Base-by-base conservation (phyloP, 2,113 vertebrate species). In the Gambusia holbrooki region DNA sequence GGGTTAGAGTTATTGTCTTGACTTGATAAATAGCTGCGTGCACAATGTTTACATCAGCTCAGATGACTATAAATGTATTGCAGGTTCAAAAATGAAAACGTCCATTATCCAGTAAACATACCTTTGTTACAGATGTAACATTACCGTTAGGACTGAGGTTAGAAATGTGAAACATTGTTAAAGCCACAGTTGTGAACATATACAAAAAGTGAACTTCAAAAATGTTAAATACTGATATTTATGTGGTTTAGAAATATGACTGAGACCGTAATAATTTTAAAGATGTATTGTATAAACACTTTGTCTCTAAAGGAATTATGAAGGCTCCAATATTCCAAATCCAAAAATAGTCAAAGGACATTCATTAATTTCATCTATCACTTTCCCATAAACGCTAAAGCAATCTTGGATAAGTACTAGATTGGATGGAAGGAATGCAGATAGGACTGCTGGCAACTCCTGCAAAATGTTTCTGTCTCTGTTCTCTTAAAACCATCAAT, bases 1-100 rank as follows among this genome's bases (percentile, higher is more conserved):
- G 35, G 35, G 35, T 10, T 35, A 35, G 35, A 10, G 35, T 35
- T 35, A 35, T 35, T 35, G 35, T 35, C 35, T 87, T 87, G 90
- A 85, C 88, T 88, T 94, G 93, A 95, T 94, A 91, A 94, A 95
- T 94, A 91, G 91, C 89, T 83, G 88, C 88, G 89, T 64, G 70
- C 86, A 86, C 90, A 83, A 84, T 93, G 91, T 87, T 95, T 91
- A 93, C 92, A 89, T 83, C 89, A 89, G 85, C 90, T 94, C 91
- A 90, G 91, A 88, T 93, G 88, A 90, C 91, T 54, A 45, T 65
- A 48, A 77, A 74, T 65, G 51, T 92, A 69, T 87, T 92, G 63
- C 62, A 42, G 30, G 61, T 68, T 77, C 80, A 62, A 78, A 72
- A 77, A 78, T 74, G 60, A 45, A 76, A 73, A 30, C 30, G 71